These are phyloP conservation scores for Listronotus bonariensis DNA, from an alignment of 1,140 invertebrate genomes.

Conservation along the genomic window DNA sequence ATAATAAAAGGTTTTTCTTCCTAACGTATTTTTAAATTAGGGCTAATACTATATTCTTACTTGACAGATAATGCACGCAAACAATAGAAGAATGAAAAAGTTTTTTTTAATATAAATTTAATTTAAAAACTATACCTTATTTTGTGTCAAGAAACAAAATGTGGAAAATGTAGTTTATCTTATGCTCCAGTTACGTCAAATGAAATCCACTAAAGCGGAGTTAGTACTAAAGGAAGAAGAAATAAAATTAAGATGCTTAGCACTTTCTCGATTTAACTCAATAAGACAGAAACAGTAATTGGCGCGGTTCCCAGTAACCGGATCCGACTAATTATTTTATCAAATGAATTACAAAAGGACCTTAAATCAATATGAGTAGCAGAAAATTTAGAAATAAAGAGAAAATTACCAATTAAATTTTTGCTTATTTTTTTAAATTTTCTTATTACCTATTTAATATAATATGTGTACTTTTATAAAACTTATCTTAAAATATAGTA, in stretches of 20 bases:
- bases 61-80: too few species aligned
- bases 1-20: too few species aligned
- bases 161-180: constrained; percentile 15
- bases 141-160: background rate
- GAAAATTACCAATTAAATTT: too few species aligned
- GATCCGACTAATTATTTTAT: constrained; percentile 48
- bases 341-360: constrained; percentile 44
- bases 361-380: background rate
- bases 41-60: too few species aligned
- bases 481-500: too few species aligned
- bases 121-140: too few species aligned
- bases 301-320: constrained; percentile 25
- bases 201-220: constrained; percentile 7
- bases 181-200: constrained; percentile 23
- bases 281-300: constrained; percentile 51
- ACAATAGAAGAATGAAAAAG: too few species aligned
- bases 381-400: too few species aligned
- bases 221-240: constrained; percentile 20
- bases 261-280: constrained; percentile 50
- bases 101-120: background rate
- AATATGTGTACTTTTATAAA: too few species aligned
- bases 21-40: too few species aligned
- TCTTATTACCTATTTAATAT: too few species aligned
- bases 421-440: too few species aligned
- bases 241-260: constrained; percentile 52